Percentiles rank a stretch among this genome's conserved stretches.
phyloP scores from a whole-genome alignment of 2,888 invertebrate genomes.

The Arctia plantaginis region DNA sequence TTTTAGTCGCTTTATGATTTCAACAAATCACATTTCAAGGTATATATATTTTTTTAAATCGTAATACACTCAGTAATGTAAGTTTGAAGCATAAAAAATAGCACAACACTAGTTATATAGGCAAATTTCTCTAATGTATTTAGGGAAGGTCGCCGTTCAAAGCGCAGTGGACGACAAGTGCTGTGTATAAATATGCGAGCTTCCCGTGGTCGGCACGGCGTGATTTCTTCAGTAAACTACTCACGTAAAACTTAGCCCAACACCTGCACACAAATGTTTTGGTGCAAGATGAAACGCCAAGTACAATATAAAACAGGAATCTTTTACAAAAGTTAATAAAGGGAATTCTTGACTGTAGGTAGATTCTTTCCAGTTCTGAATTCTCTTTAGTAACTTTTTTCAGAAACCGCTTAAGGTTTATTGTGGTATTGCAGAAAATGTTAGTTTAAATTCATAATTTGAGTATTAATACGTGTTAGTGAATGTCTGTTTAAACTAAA shows the following conservation, averaged over 20 bases:
- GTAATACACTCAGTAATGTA: not conserved
- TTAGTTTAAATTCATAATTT: not conserved
- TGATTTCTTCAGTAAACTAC: slow-evolving; percentile 76
- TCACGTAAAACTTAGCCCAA: slow-evolving; percentile 74
- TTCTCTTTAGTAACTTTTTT: not conserved
- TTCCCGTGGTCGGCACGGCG: slow-evolving; percentile 55
- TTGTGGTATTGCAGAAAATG: not conserved
- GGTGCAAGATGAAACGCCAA: slow-evolving; percentile 37
- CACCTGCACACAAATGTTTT: slow-evolving; percentile 64
- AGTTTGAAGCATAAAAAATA: not conserved
- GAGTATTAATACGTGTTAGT: not conserved
- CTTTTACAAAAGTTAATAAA: slow-evolving; percentile 5
- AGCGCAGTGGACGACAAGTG: slow-evolving; percentile 44
- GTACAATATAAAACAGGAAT: not conserved
- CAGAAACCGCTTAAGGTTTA: not conserved
- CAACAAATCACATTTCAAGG: too few species aligned
- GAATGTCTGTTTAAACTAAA: not conserved
- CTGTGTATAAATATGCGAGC: slow-evolving; percentile 51
- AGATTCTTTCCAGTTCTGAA: not conserved
- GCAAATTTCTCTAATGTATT: slow-evolving; percentile 29
- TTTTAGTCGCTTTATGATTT: too few species aligned
- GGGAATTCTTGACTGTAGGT: slow-evolving; percentile 7
- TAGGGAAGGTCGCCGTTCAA: slow-evolving; percentile 30
- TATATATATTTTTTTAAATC: too few species aligned
- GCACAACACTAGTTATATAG: slow-evolving; percentile 2